Conservation (phyloP, 2,113 vertebrate genomes). For the Pavo muticus region DNA sequence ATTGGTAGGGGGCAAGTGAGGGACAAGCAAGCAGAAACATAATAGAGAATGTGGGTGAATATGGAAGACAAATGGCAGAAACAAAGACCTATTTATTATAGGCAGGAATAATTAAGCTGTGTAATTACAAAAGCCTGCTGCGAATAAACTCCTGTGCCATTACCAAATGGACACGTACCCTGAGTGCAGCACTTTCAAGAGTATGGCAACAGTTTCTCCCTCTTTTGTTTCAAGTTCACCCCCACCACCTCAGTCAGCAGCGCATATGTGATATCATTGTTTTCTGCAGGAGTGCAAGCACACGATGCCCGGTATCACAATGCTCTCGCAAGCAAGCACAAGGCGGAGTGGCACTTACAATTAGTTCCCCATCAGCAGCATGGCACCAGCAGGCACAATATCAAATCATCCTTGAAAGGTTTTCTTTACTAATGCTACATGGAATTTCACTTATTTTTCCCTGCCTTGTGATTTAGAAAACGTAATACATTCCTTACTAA, state of each 20-base stretch:
- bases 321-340: not conserved
- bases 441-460: not conserved
- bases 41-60: slow-evolving; percentile 30
- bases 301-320: not conserved
- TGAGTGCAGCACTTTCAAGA: not conserved
- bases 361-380: not conserved
- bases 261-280: not conserved
- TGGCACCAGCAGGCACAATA: not conserved
- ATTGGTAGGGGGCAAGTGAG: not conserved
- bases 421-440: not conserved
- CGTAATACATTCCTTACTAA: not conserved
- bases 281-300: fast-evolving
- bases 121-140: slow-evolving; percentile 39
- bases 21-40: slow-evolving; percentile 16
- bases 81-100: slow-evolving; percentile 3
- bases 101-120: slow-evolving; percentile 18
- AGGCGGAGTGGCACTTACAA: not conserved
- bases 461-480: not conserved
- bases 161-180: not conserved
- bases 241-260: not conserved
- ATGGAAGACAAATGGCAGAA: slow-evolving; percentile 58
- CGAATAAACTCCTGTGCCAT: not conserved
- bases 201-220: not conserved
- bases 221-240: not conserved
- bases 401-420: not conserved